Conservation (phyloP, 1,140 invertebrate species). For the Cyclargus thomasi region DNA sequence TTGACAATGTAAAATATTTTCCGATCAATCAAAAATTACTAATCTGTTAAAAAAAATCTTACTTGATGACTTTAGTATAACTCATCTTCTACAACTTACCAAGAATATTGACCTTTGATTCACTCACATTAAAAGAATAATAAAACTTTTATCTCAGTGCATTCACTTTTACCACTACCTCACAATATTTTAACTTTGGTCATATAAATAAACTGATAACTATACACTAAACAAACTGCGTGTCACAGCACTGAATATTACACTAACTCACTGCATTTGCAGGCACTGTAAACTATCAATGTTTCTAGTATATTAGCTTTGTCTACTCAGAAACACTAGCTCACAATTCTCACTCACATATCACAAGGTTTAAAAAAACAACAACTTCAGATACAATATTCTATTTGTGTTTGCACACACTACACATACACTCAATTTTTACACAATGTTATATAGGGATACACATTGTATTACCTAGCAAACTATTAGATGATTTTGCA, state of each 20-base stretch:
- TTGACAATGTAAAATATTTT: too few relatives aligned
- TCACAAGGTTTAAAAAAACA: conserved; percentile 72
- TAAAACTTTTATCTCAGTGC: conserved; percentile 2
- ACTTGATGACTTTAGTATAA: background rate
- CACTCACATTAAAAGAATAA: conserved; percentile 4
- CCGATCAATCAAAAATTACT: too few relatives aligned
- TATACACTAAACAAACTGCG: background rate
- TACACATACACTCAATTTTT: conserved; percentile 69
- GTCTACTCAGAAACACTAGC: background rate
- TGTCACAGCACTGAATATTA: conserved; percentile 1
- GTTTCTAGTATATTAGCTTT: background rate
- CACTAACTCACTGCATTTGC: conserved; percentile 4
- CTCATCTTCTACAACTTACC: conserved; percentile 19
- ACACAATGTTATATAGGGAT: conserved; percentile 47
- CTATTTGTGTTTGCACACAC: conserved; percentile 69
- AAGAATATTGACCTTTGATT: conserved; percentile 18
- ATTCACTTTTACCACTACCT: background rate
- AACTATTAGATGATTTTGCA: conserved; percentile 47
- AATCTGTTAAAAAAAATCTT: background rate
- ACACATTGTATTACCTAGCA: conserved; percentile 53
- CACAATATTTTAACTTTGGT: conserved; percentile 6
- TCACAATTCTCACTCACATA: conserved; percentile 38
- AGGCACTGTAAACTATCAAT: conserved; percentile 5
- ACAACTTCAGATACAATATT: conserved; percentile 62
- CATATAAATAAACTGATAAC: background rate